These are phyloP conservation scores for Pharmacophagus antenor DNA, from an alignment of 2,888 invertebrate species.

Conservation along the genomic window DNA sequence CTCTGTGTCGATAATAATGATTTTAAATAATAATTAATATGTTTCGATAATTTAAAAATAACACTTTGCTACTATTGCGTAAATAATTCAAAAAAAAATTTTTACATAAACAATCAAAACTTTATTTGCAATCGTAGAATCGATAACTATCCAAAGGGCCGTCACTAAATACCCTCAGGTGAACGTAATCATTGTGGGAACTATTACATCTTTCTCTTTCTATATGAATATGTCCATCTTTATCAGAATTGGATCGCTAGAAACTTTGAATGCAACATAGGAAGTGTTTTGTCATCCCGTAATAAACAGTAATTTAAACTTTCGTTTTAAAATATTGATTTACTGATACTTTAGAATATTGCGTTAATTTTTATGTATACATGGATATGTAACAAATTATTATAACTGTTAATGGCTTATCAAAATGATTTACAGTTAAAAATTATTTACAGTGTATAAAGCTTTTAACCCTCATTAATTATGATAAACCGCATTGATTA, in stretches of 20 bases:
- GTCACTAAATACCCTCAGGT: conserved; percentile 56
- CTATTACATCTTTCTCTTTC: conserved; percentile 61
- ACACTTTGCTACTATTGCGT: background rate
- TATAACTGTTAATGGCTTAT: no score
- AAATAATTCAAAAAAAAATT: background rate
- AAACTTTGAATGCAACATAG: conserved; percentile 48
- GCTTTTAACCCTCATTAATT: no score
- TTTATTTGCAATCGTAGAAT: background rate
- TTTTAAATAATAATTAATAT: no score
- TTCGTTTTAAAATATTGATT: background rate
- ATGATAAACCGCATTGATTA: no score
- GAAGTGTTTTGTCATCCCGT: conserved; percentile 13
- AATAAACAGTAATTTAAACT: background rate
- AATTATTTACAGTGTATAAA: no score
- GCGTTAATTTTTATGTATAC: no score
- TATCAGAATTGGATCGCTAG: conserved; percentile 62
- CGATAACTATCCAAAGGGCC: conserved; percentile 25
- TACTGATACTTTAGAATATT: no score
- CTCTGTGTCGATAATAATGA: no score
- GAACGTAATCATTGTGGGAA: conserved; percentile 80
- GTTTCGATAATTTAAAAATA: no score
- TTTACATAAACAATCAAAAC: background rate
- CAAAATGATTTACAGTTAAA: background rate
- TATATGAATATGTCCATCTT: conserved; percentile 53
- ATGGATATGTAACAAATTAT: background rate